Conservation (phyloP, 2,113 vertebrate genomes). For the Trogon surrucura region DNA sequence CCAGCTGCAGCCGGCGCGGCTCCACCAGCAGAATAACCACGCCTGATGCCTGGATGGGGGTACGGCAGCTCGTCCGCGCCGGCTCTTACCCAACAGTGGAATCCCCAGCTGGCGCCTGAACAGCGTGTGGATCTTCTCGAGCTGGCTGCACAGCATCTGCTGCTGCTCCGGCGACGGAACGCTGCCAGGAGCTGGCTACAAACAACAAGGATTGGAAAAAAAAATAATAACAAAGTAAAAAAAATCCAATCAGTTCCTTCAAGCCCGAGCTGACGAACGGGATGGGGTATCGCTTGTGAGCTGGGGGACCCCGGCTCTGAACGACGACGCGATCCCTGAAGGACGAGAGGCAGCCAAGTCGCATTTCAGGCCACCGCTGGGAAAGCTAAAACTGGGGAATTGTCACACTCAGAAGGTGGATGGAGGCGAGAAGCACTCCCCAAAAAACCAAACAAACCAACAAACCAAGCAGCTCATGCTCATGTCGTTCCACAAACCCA, state of each 20-base stretch:
- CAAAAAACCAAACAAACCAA: no score
- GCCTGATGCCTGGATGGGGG: fast-evolving
- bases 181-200: slow-evolving; percentile 87
- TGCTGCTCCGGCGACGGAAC: slow-evolving; percentile 87
- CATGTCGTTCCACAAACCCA: neutral
- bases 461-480: neutral
- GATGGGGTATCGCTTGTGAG: neutral
- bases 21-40: neutral
- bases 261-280: neutral
- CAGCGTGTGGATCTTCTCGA: slow-evolving; percentile 89
- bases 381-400: neutral
- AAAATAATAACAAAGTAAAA: no score
- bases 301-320: neutral
- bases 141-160: slow-evolving; percentile 87
- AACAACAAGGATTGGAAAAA: neutral
- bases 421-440: neutral
- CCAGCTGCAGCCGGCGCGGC: neutral
- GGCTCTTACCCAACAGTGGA: slow-evolving; percentile 87
- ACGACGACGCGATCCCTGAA: neutral
- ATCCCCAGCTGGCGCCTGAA: slow-evolving; percentile 93
- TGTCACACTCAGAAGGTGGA: neutral
- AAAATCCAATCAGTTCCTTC: neutral
- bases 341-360: neutral
- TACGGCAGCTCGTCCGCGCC: fast-evolving
- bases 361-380: neutral